Evolutionary conservation across 2,797 vertebrate species (phyloP), one percentile per base, ranked within the genome.

Genomic region (Acanthopagrus latus): DNA sequence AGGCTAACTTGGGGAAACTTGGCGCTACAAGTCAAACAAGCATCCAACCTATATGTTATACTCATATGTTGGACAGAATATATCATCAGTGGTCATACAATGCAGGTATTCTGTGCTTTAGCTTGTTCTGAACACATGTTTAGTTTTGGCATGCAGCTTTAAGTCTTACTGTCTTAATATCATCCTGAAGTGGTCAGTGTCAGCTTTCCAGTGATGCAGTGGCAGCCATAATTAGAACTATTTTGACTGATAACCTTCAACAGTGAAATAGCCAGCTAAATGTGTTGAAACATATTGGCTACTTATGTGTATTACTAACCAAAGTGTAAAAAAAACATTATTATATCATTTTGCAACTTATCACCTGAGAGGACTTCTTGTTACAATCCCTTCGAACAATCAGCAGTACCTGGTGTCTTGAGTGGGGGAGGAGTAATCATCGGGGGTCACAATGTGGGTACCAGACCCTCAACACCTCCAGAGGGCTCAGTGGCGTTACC

Each of bases 1-100:
- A 82, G 50, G 69, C 64, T 72, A 41, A 63, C 52, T 81, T 76
- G 59, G 29, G 71, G 85, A 85, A 83, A 86, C 81, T 64, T 71
- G 52, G 43, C 82, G 50, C 83, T 46, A 43, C 70, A 58, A 67
- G 73, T 86, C 6, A 76, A 17, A 62, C 14, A 27, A 69, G 27
- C 41, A 13, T 59, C 46, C 13, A 33, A 2, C 10, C n/a, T 5
- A n/a, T 6, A 11, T 63, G 9, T 13, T 46, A 10, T 11, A 4
- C 4, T 12, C 0, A 43, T 11, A 27, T 2, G 10, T 18, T 0
- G 55, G 47, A 60, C 6, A 23, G 25, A 62, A 17, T 47, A 7
- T 47, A 13, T 17, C 41, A 56, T 4, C 16, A 2, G 9, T 17
- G 57, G 51, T 12, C n/a, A 18, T 33, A 12, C 3, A 63, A 2